These are phyloP conservation scores for Porites lobata DNA, from an alignment of 92 coral and sea anemone genomes.

Conservation along the genomic window DNA sequence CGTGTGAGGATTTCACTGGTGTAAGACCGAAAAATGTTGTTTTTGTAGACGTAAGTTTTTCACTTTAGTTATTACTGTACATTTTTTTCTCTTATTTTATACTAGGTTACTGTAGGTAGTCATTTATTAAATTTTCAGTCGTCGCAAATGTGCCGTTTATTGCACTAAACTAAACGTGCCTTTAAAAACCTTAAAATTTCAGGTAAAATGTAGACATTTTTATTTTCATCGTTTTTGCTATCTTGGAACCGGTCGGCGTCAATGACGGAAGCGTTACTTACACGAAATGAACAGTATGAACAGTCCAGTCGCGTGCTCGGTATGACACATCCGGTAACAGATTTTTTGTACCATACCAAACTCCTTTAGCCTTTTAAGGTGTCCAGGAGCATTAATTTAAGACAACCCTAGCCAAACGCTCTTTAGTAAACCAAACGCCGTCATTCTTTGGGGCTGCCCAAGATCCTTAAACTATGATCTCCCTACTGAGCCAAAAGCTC, in stretches of 20 bases:
- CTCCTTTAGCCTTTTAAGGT: background rate
- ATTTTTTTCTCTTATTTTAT: background rate
- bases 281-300: background rate
- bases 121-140: background rate
- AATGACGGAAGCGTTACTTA: background rate
- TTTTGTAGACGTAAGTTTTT: constrained; percentile 1
- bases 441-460: too few species aligned
- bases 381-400: too few species aligned
- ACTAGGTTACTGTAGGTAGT: background rate
- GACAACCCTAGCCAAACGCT: too few species aligned
- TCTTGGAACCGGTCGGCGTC: background rate
- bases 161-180: background rate
- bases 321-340: background rate
- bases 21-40: background rate
- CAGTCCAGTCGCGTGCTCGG: background rate
- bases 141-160: background rate
- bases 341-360: background rate
- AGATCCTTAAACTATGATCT: too few species aligned
- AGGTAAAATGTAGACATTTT: background rate
- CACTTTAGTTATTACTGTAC: too few species aligned
- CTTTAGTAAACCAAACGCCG: too few species aligned
- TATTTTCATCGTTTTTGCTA: background rate
- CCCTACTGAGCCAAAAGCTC: too few species aligned
- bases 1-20: background rate
- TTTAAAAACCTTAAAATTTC: background rate